Evolutionary conservation across 2,113 vertebrate species (phyloP), one percentile per base, ranked within the genome.

Genomic region (Xenotilapia longispinis): DNA sequence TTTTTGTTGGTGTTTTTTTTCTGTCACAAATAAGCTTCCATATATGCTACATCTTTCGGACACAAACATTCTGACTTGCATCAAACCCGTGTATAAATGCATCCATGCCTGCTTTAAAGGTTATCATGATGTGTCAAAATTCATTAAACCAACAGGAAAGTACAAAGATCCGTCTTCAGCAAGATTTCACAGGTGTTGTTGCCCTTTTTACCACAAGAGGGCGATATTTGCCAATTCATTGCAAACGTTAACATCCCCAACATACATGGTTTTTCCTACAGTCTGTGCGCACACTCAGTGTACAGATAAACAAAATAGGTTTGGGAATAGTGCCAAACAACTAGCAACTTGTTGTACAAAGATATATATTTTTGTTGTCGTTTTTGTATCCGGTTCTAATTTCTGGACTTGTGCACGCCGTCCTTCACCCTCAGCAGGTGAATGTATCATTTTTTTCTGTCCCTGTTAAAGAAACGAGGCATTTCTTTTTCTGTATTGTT

Each of bases 281-380:
- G 28, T 47, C 42, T 79, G 73, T 68, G 42, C 26, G 2, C 6
- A 28, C 26, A 14, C 55, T 15, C 15, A 9, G 11, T 21, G 14
- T 40, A 17, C 17, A 15, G 7, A 75, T 8, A 3, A 28, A 15
- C 23, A 45, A 40, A 7, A 80, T 85, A 87, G 45, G 36, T 81
- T 91, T 84, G 68, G 23, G 33, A 81, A 17, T 82, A 60, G 49
- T 84, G 85, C 85, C 85, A 82, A 87, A 81, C 86, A 75, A 42
- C 36, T 84, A 86, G 65, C 28, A 58, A 47, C 21, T 53, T 23
- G 4, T 23, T 75, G 45, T 53, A 14, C 26, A 81, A 2, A 65
- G 33, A 12, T 80, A 6, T 47, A 15, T 49, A 12, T 58, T 11
- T 65, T 38, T 84, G 70, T 31, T 54, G 70, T 40, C 23, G 49